phyloP scores from a whole-genome alignment of 30 jellyfish, hydroid and myxozoan genomes.

The Cassiopea xamachana region DNA sequence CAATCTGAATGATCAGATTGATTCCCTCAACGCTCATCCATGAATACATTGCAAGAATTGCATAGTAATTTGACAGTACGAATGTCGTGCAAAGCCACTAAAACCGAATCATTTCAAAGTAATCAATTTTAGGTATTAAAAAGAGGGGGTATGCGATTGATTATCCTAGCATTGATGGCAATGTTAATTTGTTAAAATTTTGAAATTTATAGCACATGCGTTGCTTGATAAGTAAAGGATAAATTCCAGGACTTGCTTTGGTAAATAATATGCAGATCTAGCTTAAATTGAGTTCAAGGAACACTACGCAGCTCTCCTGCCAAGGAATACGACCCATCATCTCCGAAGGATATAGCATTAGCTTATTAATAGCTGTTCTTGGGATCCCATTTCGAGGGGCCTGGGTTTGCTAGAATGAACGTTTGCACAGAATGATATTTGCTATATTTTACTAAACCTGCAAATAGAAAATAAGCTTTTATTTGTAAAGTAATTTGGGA shows the following conservation, averaged over 20 bases:
- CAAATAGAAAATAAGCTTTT: not conserved
- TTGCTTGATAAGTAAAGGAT: not conserved
- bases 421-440: not conserved
- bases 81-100: conserved; percentile 51
- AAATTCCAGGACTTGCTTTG: not conserved
- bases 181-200: not conserved
- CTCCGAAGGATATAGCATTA: too few relatives aligned
- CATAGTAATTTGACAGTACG: conserved; percentile 16
- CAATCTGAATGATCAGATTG: conserved; percentile 29
- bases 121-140: not conserved
- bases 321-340: too few relatives aligned
- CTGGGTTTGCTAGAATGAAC: not conserved
- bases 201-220: not conserved
- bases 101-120: not conserved
- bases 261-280: not conserved
- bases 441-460: not conserved
- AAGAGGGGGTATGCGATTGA: not conserved
- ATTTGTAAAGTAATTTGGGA: too few relatives aligned
- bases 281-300: not conserved
- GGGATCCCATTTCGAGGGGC: too few relatives aligned
- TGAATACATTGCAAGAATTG: conserved; percentile 51
- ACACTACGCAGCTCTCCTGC: too few relatives aligned
- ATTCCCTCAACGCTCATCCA: conserved; percentile 79
- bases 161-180: not conserved
- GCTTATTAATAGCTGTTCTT: too few relatives aligned